These are phyloP conservation scores for Lophius piscatorius DNA, from an alignment of 2,113 vertebrate species.

Conservation along the genomic window DNA sequence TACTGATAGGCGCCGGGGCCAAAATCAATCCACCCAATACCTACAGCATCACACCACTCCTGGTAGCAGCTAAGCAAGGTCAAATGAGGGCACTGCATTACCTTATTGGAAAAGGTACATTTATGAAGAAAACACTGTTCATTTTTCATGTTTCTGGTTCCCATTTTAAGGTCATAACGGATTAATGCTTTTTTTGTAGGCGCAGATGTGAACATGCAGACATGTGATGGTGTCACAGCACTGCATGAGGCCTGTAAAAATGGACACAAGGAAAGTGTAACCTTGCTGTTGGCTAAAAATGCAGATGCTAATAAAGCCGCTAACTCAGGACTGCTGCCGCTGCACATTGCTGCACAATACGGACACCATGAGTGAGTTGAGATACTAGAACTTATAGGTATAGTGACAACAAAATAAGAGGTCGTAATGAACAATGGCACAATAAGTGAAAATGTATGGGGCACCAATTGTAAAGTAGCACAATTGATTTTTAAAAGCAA, in stretches of 20 bases:
- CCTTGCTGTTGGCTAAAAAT: constrained; percentile 86
- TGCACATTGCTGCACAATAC: constrained; percentile 89
- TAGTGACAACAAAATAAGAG: background rate
- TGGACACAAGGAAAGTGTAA: constrained; percentile 81
- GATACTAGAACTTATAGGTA: background rate
- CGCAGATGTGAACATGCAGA: constrained; percentile 92
- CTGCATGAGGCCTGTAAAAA: constrained; percentile 92
- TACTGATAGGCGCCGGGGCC: constrained; percentile 86
- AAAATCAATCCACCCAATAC: constrained; percentile 85
- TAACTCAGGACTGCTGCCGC: constrained; percentile 87
- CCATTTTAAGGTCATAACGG: background rate
- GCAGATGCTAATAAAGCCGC: constrained; percentile 92
- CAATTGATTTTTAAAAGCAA: too few relatives aligned
- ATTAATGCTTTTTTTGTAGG: constrained; percentile 73
- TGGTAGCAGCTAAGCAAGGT: constrained; percentile 90
- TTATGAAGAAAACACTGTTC: background rate
- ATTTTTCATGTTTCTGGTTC: background rate
- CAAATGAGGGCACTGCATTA: constrained; percentile 84
- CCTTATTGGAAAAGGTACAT: constrained; percentile 81
- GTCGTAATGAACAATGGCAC: constrained; percentile 1
- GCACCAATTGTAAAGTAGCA: too few relatives aligned
- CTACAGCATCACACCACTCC: constrained; percentile 89
- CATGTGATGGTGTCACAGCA: constrained; percentile 87
- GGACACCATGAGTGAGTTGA: constrained; percentile 89
- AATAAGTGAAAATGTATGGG: background rate